phyloP scores from a whole-genome alignment of 2,888 invertebrate species.

The Ceramica pisi region DNA sequence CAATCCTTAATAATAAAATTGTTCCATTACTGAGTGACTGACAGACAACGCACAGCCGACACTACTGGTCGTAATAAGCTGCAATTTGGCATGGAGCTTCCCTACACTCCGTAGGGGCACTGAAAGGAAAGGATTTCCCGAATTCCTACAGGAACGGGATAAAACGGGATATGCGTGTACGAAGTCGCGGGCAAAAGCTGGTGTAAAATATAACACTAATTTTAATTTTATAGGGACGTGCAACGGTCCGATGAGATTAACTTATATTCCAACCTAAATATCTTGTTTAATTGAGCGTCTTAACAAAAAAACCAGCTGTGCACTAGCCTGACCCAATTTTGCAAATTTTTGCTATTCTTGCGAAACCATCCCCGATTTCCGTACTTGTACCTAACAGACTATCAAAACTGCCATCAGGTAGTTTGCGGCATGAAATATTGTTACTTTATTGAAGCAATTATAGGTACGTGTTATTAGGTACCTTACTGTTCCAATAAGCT shows the following conservation, averaged over 20 bases:
- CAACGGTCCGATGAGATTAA: not conserved
- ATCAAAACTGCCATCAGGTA: constrained; percentile 46
- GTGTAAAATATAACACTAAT: not conserved
- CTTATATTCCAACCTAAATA: constrained; percentile 32
- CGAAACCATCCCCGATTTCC: constrained; percentile 43
- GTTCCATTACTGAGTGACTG: too few species aligned
- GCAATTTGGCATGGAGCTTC: too few species aligned
- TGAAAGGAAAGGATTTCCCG: too few species aligned
- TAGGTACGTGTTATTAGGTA: not conserved
- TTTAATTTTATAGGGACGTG: not conserved
- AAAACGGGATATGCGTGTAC: too few species aligned
- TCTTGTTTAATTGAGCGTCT: constrained; percentile 46
- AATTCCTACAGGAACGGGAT: too few species aligned
- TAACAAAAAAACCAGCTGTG: constrained; percentile 54
- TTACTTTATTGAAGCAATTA: constrained; percentile 27
- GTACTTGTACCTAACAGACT: constrained; percentile 57
- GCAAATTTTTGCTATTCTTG: constrained; percentile 56
- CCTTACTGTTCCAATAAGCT: not conserved
- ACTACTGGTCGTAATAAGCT: too few species aligned
- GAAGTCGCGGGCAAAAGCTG: too few species aligned
- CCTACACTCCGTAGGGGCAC: too few species aligned
- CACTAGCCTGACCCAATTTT: constrained; percentile 60
- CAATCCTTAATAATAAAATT: too few species aligned
- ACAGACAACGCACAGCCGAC: too few species aligned
- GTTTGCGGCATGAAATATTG: constrained; percentile 46